Evolutionary conservation across 2,113 vertebrate species (phyloP).

Genomic region (Passerina amoena): DNA sequence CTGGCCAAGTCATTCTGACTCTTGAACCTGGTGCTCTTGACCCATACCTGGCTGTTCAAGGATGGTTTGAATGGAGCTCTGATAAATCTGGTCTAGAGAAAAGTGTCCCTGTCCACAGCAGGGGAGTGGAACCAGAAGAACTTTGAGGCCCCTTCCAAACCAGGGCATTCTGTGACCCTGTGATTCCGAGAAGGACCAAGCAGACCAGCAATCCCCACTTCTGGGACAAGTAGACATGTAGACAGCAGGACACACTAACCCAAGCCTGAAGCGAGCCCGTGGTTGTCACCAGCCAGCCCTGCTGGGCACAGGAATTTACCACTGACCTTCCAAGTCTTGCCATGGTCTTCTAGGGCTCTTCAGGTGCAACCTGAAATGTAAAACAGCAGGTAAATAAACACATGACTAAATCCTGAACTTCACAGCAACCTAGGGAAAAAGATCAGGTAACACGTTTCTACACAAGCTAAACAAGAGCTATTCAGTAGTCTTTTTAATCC

Average conservation of each 20-base stretch:
- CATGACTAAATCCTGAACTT: neutral
- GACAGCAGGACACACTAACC: neutral
- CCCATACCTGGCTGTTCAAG: neutral
- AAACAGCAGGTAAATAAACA: neutral
- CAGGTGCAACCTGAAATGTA: neutral
- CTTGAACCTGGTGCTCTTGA: neutral
- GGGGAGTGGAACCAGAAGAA: neutral
- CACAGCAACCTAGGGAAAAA: neutral
- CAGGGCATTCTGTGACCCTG: neutral
- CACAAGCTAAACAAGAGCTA: neutral
- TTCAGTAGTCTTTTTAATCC: neutral
- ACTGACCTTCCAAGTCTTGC: neutral
- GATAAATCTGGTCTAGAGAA: neutral
- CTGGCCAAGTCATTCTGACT: neutral
- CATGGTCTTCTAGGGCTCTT: fast-evolving
- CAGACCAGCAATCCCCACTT: neutral
- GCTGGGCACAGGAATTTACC: neutral
- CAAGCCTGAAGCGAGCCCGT: fast-evolving
- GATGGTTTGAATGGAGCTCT: neutral
- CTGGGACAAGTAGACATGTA: neutral
- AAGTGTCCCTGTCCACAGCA: neutral
- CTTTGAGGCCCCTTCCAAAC: neutral
- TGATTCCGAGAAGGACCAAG: neutral
- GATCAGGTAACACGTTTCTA: neutral
- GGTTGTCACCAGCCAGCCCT: neutral